Percentiles rank a stretch among this genome's conserved stretches.
These are phyloP conservation scores for Amphibalanus amphitrite DNA, from an alignment of 1,140 invertebrate species.

Conservation along the genomic window DNA sequence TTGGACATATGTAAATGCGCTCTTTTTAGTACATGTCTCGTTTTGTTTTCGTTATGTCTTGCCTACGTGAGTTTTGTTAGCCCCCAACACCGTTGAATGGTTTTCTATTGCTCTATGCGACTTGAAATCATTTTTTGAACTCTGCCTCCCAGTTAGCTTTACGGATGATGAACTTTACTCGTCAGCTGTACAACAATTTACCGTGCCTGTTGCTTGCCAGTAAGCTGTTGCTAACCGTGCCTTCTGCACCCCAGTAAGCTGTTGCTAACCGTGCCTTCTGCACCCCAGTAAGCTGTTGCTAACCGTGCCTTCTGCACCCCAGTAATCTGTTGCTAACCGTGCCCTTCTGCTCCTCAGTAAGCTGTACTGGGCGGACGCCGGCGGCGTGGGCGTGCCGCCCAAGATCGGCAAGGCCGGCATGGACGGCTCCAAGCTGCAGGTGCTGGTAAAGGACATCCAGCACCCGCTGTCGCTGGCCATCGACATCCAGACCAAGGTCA, in stretches of 20 bases:
- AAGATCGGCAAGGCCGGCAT: conserved; percentile 88
- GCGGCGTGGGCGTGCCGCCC: conserved; percentile 67
- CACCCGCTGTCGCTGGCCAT: conserved; percentile 67
- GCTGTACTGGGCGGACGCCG: conserved; percentile 91
- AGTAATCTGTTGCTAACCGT: conserved; percentile 4
- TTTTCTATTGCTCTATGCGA: not conserved
- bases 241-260: conserved; percentile 7
- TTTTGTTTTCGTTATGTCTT: not conserved
- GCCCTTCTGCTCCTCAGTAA: conserved; percentile 36
- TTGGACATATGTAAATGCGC: not conserved
- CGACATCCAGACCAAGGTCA: conserved; percentile 58
- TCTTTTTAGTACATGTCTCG: not conserved
- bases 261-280: not conserved
- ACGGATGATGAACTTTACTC: too few species aligned
- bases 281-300: conserved; percentile 7
- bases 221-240: too few species aligned
- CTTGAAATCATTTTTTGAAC: not conserved
- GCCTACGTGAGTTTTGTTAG: too few species aligned
- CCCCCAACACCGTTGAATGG: not conserved
- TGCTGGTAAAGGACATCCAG: conserved; percentile 39
- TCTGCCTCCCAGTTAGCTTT: not conserved
- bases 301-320: conserved; percentile 5
- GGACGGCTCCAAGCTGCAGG: conserved; percentile 65
- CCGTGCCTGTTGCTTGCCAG: not conserved
- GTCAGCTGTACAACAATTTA: not conserved